phyloP scores from a whole-genome alignment of 2,888 invertebrate species.

The Lasioglossum vierecki region DNA sequence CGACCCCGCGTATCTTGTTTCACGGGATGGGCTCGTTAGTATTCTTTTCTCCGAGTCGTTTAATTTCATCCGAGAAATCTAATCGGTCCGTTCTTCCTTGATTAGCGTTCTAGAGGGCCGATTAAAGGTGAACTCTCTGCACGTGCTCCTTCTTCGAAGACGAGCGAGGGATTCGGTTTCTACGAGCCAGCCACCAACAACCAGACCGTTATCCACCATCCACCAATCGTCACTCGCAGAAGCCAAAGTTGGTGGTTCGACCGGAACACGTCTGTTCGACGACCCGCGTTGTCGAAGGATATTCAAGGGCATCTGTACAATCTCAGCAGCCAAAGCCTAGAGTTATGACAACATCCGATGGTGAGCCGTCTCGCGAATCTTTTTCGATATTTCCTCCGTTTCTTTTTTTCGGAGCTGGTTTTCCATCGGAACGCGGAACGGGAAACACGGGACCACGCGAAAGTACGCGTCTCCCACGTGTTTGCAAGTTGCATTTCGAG shows the following conservation, averaged over 20 bases:
- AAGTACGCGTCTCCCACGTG: neutral
- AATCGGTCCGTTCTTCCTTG: conserved; percentile 19
- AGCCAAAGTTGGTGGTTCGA: neutral
- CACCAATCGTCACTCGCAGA: neutral
- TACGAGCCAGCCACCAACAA: neutral
- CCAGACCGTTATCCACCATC: neutral
- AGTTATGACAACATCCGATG: conserved; percentile 80
- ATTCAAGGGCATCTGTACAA: conserved; percentile 10
- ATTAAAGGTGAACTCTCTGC: neutral
- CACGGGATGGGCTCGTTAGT: conserved; percentile 34
- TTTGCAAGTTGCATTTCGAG: neutral
- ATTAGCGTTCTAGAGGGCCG: conserved; percentile 9
- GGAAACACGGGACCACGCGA: neutral
- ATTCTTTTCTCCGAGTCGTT: conserved; percentile 34
- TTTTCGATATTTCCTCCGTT: neutral
- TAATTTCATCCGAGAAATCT: conserved; percentile 19
- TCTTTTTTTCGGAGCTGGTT: neutral
- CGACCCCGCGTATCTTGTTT: conserved; percentile 37
- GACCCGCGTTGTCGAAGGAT: neutral
- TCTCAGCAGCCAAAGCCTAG: conserved; percentile 11
- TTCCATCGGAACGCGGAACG: neutral
- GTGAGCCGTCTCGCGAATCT: conserved; percentile 56
- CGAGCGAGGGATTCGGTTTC: neutral
- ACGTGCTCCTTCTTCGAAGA: neutral
- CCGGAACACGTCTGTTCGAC: conserved; percentile 1